Evolutionary conservation across 2,113 vertebrate genomes (phyloP), one percentile per base, ranked within the genome.

Genomic region (Vireo altiloquus): DNA sequence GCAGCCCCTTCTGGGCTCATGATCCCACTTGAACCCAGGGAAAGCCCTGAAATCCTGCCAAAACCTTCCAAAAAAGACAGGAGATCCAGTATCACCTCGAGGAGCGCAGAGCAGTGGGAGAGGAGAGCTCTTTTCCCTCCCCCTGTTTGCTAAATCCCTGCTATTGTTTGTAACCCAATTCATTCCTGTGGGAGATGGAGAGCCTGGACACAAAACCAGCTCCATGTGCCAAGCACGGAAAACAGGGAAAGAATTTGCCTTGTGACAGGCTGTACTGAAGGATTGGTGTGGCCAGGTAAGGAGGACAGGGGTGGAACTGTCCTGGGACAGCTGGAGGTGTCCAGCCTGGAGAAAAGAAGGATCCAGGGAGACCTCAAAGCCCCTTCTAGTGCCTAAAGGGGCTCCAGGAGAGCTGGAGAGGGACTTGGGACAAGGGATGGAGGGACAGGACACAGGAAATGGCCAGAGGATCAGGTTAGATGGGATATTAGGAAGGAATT

Each of bases 181-280:
- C 49, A 30, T 23, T 61, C 27, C n/a, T 21, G 10, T 2, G 0
- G 46, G 68, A 47, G 12, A 53, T 33, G 49, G 59, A 77, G 42
- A 87, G 64, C 74, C 52, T 71, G 82, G 78, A 66, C 2, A 2
- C 37, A 57, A 76, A 87, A n/a, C 31, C 63, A 56, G 47, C 37
- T 44, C 42, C 20, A 1, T 1, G 3, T 31, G 59, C 64, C 63
- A 64, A 8, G 54, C 24, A 66, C 0, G 0, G 21, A 42, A 54
- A 79, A 77, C 0, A 2, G 7, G 52, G 13, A 42, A 60, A 65
- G 42, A 28, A 61, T 42, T 54, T 44, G 30, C n/a, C 25, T 52
- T 11, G 2, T 37, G 35, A 44, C 2, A 3, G 12, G 42, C 46
- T 52, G 23, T 33, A 7, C 1, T 61, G 47, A 54, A 82, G 76